Base-by-base conservation (phyloP, 2,797 vertebrate species). In the Rhinogobio ventralis region DNA sequence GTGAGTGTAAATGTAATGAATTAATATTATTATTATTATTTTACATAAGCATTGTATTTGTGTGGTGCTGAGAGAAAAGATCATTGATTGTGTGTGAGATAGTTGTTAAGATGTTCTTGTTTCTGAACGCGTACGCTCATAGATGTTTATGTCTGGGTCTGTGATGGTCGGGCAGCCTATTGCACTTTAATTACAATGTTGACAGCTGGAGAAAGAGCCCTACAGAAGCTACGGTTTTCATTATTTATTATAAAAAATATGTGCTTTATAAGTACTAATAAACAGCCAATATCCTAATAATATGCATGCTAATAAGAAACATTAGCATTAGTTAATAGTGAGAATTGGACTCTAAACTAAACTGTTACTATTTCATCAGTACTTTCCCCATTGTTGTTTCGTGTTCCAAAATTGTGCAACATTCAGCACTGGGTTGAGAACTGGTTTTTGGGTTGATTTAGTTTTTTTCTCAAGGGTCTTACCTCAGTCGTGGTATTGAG, bases 181-280 rank as follows among this genome's bases (percentile, higher is more conserved):
- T 81, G 55, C 79, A 36, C 82, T 82, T 42, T 86, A 85, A 85
- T 89, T 83, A 81, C 82, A 25, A 39, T 11, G 71, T 53, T 25
- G 75, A 85, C 76, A 28, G 72, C 15, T 28, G 23, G 30, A 69
- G 28, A 77, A 69, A 81, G 53, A 49, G 68, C 33, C 53, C 73
- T 79, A 64, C 76, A 85, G 49, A 72, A 82, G 46, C 67, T 45
- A 2, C n/a, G 45, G 55, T 74, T 57, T 80, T 85, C 51, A 81
- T 84, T 87, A 79, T 85, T 83, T 66, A 84, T 86, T 67, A 73
- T 82, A 57, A 42, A 53, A 33, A 81, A 39, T 39, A 39, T 39
- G 36, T 39, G 36, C 36, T 39, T 39, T 39, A 7, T 36, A 36
- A 36, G 36, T 39, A 39, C 36, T 39, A 39, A 39, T 39, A 7